Evolutionary conservation across 2,888 invertebrate species (phyloP).

Genomic region (Bursaphelenchus okinawaensis): DNA sequence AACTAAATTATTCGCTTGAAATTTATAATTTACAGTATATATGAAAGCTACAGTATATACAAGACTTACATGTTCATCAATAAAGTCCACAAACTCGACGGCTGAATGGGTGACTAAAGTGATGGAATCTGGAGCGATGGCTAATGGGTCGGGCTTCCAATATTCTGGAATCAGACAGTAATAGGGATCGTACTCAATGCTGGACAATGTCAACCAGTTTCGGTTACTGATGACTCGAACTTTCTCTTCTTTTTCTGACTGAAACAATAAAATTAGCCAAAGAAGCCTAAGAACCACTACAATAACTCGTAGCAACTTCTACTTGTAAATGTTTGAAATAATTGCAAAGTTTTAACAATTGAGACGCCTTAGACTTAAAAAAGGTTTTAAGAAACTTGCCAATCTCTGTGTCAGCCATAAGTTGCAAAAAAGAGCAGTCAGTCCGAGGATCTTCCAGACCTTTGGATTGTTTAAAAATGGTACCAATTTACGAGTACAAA

Average conservation of each 20-base stretch:
- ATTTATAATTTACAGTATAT: no score
- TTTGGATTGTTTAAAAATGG: not conserved
- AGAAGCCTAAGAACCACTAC: not conserved
- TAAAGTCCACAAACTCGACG: not conserved
- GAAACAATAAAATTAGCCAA: no score
- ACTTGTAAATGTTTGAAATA: not conserved
- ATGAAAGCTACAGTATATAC: not conserved
- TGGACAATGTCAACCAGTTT: not conserved
- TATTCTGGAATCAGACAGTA: not conserved
- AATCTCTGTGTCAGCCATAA: no score
- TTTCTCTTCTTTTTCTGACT: no score
- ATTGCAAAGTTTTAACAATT: not conserved
- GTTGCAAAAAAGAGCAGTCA: no score
- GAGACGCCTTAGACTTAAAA: no score
- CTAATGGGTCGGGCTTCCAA: not conserved
- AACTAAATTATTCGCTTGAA: no score
- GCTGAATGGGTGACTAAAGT: not conserved
- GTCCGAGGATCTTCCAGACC: no score
- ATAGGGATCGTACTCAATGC: not conserved
- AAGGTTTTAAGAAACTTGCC: no score
- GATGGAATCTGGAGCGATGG: not conserved
- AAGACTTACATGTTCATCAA: not conserved
- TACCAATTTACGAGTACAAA: not conserved
- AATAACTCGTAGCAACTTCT: not conserved
- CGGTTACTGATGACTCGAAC: not conserved